A percentile compares a stretch with the other conserved stretches of the same genome.
These are phyloP conservation scores for Barypeithes pellucidus DNA, from an alignment of 2,888 invertebrate species.

Conservation along the genomic window DNA sequence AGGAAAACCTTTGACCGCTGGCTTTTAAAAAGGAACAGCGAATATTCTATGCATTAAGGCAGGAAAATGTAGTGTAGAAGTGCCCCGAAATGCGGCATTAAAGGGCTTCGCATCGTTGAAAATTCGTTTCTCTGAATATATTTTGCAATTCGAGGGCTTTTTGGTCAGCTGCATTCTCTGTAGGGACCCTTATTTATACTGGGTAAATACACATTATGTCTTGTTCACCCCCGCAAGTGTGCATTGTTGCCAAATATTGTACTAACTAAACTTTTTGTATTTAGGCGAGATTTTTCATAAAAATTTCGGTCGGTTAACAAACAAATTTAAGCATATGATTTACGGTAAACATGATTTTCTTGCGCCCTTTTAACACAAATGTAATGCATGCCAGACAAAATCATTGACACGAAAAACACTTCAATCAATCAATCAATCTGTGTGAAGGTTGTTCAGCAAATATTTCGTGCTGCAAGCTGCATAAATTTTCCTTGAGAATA, in stretches of 20 bases:
- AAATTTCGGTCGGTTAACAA: too few species aligned
- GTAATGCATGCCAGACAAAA: too few species aligned
- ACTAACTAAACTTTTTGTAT: too few species aligned
- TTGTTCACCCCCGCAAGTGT: constrained; percentile 57
- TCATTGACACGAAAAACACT: too few species aligned
- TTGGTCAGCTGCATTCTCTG: constrained; percentile 68
- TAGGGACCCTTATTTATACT: constrained; percentile 71
- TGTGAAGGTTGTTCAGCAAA: too few species aligned
- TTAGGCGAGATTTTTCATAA: too few species aligned
- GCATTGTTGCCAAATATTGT: constrained; percentile 25
- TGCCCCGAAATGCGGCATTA: constrained; percentile 47
- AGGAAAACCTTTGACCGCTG: constrained; percentile 58
- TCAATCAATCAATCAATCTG: too few species aligned
- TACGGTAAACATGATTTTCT: too few species aligned
- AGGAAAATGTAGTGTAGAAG: constrained; percentile 60
- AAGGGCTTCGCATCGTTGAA: constrained; percentile 37
- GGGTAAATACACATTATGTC: constrained; percentile 69
- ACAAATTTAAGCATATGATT: too few species aligned
- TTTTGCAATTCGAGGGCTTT: constrained; percentile 69
- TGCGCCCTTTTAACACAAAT: too few species aligned
- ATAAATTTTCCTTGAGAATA: too few species aligned
- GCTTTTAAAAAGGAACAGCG: constrained; percentile 60
- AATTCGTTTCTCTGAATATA: constrained; percentile 61
- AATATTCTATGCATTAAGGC: constrained; percentile 69
- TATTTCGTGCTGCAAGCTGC: too few species aligned